Evolutionary conservation across 1,140 invertebrate genomes (phyloP).

Genomic region (Aphis craccivora): DNA sequence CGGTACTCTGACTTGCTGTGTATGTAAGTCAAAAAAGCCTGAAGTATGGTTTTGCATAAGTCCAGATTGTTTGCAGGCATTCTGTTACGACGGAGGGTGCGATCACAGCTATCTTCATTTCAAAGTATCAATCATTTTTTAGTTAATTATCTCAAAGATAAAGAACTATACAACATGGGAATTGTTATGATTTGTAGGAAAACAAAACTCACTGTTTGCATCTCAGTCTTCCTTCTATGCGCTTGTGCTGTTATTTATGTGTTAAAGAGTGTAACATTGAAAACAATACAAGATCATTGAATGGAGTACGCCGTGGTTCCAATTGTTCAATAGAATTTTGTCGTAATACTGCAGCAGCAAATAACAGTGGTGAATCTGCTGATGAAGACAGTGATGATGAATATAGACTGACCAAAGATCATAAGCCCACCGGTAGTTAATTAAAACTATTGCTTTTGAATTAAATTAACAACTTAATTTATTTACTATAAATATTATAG

Average conservation of each 20-base stretch:
- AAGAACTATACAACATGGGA: background rate
- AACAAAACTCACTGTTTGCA: conserved; percentile 78
- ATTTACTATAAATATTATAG: background rate
- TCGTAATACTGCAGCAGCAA: background rate
- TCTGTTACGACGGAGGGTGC: conserved; percentile 78
- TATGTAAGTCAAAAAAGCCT: conserved; percentile 72
- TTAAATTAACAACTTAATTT: background rate
- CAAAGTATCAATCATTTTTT: conserved; percentile 64
- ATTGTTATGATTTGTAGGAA: conserved; percentile 66
- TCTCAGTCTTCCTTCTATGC: conserved; percentile 80
- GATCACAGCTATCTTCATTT: conserved; percentile 84
- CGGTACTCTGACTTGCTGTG: conserved; percentile 65
- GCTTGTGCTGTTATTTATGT: conserved; percentile 88
- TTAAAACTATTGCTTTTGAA: background rate
- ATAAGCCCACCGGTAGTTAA: conserved; percentile 65
- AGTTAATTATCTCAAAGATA: background rate
- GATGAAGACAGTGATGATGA: conserved; percentile 58
- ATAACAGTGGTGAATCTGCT: conserved; percentile 55
- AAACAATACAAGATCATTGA: conserved; percentile 44
- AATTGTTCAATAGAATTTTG: conserved; percentile 49
- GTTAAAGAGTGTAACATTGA: conserved; percentile 73
- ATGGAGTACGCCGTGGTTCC: conserved; percentile 41
- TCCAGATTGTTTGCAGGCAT: conserved; percentile 77
- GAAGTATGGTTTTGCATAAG: conserved; percentile 87
- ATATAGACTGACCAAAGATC: conserved; percentile 61